These are phyloP conservation scores for Picathartes gymnocephalus DNA, from an alignment of 2,113 vertebrate species.

Conservation along the genomic window DNA sequence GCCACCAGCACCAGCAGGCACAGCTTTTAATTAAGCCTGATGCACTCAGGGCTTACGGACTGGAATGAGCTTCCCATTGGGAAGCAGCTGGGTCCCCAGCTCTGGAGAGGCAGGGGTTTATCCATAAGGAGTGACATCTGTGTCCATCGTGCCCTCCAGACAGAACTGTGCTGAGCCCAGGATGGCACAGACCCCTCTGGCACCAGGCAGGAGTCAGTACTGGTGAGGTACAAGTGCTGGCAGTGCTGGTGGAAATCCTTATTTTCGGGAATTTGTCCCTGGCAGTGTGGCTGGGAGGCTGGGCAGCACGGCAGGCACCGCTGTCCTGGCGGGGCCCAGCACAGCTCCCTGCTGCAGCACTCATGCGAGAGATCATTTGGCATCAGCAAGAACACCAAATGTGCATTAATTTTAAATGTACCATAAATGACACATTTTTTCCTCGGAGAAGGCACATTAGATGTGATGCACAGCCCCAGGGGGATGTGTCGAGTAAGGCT, in stretches of 20 bases:
- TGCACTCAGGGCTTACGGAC: neutral
- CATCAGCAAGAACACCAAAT: neutral
- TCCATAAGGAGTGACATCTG: accelerated
- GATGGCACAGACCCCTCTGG: neutral
- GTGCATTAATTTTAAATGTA: neutral
- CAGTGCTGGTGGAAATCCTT: neutral
- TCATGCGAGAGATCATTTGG: accelerated
- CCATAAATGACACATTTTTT: neutral
- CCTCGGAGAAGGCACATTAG: neutral
- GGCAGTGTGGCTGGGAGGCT: neutral
- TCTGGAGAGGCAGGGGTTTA: neutral
- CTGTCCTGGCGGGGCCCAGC: neutral
- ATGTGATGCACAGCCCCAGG: neutral
- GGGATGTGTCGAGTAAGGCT: neutral
- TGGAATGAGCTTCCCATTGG: neutral
- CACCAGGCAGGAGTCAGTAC: neutral
- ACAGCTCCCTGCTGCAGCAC: accelerated
- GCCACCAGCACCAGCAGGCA: neutral
- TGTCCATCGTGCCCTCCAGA: neutral
- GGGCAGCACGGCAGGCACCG: accelerated
- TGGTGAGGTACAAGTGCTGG: accelerated
- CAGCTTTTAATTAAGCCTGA: neutral
- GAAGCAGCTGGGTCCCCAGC: neutral
- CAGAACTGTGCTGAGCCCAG: neutral
- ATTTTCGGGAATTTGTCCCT: neutral